Evolutionary conservation across 2,888 invertebrate species (phyloP).

Genomic region (Xestia c-nigrum): DNA sequence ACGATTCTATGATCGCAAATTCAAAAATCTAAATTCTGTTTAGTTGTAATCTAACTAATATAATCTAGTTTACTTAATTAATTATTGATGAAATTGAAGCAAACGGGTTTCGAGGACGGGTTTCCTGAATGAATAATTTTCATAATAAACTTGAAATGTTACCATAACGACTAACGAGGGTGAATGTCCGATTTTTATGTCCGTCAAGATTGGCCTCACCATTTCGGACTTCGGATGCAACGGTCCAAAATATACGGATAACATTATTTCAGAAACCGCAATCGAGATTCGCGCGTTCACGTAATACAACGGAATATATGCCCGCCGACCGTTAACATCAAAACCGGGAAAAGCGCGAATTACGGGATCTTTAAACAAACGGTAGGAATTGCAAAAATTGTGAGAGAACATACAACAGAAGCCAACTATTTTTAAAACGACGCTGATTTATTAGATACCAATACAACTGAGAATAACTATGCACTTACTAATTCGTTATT

Average conservation of each 20-base stretch:
- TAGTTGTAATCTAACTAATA: neutral
- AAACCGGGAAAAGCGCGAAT: constrained; percentile 37
- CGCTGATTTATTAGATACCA: constrained; percentile 24
- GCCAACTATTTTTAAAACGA: constrained; percentile 21
- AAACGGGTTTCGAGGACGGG: constrained; percentile 49
- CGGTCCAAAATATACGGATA: constrained; percentile 19
- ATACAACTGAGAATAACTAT: constrained; percentile 9
- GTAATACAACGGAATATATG: constrained; percentile 59
- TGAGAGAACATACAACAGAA: constrained; percentile 44
- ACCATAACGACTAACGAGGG: constrained; percentile 61
- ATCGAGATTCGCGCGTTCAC: constrained; percentile 39
- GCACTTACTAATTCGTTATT: constrained; percentile 5
- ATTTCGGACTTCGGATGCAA: neutral
- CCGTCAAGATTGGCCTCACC: constrained; percentile 9
- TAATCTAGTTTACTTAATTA: neutral
- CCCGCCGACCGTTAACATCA: constrained; percentile 41
- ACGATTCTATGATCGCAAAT: too few relatives aligned
- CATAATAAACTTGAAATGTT: constrained; percentile 39
- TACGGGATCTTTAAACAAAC: constrained; percentile 37
- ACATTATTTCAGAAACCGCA: constrained; percentile 44
- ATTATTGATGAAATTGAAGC: constrained; percentile 26
- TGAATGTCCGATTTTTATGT: constrained; percentile 71
- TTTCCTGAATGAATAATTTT: constrained; percentile 56
- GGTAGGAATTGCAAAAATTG: constrained; percentile 32
- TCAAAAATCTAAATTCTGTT: neutral